These are phyloP conservation scores for Eupelmus urozonus DNA, from an alignment of 2,888 invertebrate species.

Conservation along the genomic window DNA sequence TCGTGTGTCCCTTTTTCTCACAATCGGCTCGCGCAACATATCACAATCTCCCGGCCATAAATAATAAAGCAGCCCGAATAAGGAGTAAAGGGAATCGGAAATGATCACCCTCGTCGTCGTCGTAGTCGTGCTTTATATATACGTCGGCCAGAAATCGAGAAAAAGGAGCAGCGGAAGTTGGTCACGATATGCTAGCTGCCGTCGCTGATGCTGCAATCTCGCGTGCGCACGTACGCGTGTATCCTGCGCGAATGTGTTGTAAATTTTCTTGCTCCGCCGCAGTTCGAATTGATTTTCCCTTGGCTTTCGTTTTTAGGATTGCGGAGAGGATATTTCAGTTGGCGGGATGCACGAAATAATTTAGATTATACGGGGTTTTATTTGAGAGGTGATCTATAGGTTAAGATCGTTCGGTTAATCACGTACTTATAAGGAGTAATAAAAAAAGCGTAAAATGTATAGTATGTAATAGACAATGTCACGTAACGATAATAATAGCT, in stretches of 20 bases:
- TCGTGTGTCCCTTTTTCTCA: not conserved
- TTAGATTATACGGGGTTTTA: too few relatives aligned
- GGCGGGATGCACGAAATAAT: too few relatives aligned
- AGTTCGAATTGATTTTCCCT: too few relatives aligned
- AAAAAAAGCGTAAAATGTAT: too few relatives aligned
- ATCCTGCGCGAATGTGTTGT: not conserved
- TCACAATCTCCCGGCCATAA: slow-evolving; percentile 7
- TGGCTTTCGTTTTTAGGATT: too few relatives aligned
- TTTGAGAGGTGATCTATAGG: too few relatives aligned
- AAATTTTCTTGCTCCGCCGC: not conserved
- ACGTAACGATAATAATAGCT: too few relatives aligned
- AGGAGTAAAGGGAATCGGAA: slow-evolving; percentile 43
- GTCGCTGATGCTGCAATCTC: slow-evolving; percentile 18
- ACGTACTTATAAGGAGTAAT: too few relatives aligned
- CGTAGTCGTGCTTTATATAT: not conserved
- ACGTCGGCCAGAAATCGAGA: not conserved
- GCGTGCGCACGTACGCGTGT: not conserved
- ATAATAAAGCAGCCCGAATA: slow-evolving; percentile 39
- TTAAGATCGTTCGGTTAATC: too few relatives aligned
- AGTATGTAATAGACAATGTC: too few relatives aligned
- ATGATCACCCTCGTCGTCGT: not conserved
- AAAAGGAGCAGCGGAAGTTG: slow-evolving; percentile 42
- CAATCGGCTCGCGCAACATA: slow-evolving; percentile 8
- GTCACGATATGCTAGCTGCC: slow-evolving; percentile 22
- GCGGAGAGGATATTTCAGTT: too few relatives aligned